These are phyloP conservation scores for Nomada ruficornis DNA, from an alignment of 2,888 invertebrate species.

Conservation along the genomic window DNA sequence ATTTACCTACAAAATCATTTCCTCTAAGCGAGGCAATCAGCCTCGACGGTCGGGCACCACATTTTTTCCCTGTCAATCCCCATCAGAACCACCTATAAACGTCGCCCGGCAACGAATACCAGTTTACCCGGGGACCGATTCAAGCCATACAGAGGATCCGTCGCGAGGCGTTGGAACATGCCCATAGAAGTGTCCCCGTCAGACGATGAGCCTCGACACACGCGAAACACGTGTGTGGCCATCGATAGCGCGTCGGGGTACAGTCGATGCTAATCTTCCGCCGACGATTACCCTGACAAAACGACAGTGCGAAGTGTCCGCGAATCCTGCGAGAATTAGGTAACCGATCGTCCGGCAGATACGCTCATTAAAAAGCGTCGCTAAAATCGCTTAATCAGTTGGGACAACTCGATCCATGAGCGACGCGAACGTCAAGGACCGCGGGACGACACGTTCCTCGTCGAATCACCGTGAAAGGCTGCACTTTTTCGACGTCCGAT, in stretches of 20 bases:
- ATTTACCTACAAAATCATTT: constrained; percentile 42
- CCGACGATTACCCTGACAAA: constrained; percentile 47
- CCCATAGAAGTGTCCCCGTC: constrained; percentile 30
- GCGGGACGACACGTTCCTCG: not conserved
- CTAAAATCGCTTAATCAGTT: constrained; percentile 8
- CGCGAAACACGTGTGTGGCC: constrained; percentile 28
- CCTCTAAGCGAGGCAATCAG: constrained; percentile 18
- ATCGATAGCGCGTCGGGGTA: constrained; percentile 18
- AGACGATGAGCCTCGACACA: constrained; percentile 14
- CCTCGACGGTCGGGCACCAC: no score
- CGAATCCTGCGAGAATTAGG: constrained; percentile 43
- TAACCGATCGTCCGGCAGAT: constrained; percentile 33
- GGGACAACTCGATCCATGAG: constrained; percentile 23
- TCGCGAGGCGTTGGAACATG: not conserved
- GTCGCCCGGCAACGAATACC: constrained; percentile 7
- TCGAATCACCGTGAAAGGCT: constrained; percentile 18
- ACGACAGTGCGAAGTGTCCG: constrained; percentile 24
- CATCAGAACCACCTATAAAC: constrained; percentile 10
- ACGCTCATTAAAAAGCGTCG: constrained; percentile 36
- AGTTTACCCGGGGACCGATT: not conserved
- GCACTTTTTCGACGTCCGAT: constrained; percentile 26
- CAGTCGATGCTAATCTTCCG: constrained; percentile 50
- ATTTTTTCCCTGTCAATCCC: constrained; percentile 29
- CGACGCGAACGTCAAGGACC: not conserved
- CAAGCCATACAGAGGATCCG: not conserved